A percentile compares a stretch with the other conserved stretches of the same genome.
These are phyloP conservation scores for Crotalus helleri DNA, from an alignment of 2,113 vertebrate genomes.

Conservation along the genomic window DNA sequence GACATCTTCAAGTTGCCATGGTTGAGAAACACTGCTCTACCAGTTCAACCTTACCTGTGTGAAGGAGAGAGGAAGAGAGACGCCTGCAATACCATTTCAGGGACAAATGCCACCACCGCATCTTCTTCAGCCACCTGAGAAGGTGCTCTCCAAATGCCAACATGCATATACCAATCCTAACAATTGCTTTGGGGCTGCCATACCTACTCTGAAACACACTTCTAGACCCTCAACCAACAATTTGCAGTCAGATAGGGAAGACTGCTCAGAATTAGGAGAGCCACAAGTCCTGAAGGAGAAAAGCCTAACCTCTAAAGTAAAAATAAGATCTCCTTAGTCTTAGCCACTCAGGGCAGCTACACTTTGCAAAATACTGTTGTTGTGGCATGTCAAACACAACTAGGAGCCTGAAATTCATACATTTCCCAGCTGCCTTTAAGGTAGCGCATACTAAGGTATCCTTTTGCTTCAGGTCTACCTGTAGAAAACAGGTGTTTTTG, in stretches of 20 bases:
- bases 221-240: neutral
- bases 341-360: neutral
- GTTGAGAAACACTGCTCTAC: neutral
- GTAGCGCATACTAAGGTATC: neutral
- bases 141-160: neutral
- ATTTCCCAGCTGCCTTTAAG: neutral
- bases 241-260: fast-evolving
- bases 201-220: neutral
- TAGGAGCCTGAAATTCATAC: neutral
- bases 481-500: neutral
- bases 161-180: neutral
- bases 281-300: neutral
- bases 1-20: neutral
- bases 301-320: neutral
- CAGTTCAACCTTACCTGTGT: neutral
- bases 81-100: neutral
- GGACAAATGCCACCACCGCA: neutral
- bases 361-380: neutral
- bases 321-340: neutral
- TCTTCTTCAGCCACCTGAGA: neutral
- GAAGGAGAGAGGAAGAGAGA: fast-evolving
- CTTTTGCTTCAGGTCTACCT: neutral
- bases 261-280: fast-evolving
- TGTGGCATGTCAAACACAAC: neutral
- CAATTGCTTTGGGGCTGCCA: neutral